Percentiles rank a stretch among this genome's conserved stretches.
phyloP scores from a whole-genome alignment of 2,888 invertebrate species.

The Gastrophysa polygoni region DNA sequence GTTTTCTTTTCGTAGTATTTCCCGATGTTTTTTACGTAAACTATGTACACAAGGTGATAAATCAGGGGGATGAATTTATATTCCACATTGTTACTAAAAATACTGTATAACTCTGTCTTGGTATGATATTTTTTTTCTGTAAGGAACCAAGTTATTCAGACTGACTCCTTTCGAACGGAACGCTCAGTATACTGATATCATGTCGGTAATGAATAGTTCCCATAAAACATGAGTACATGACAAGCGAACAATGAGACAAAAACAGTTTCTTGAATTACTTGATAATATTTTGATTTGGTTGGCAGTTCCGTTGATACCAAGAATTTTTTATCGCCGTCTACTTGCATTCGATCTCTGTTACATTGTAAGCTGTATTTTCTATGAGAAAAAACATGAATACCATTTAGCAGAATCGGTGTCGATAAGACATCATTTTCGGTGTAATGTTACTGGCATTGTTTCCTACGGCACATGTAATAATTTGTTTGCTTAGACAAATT shows the following conservation, averaged over 20 bases:
- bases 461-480: not conserved
- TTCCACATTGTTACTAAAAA: too few relatives aligned
- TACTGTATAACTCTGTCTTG: too few relatives aligned
- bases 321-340: slow-evolving; percentile 32
- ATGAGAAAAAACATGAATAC: slow-evolving; percentile 26
- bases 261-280: slow-evolving; percentile 43
- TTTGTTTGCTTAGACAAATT: not conserved
- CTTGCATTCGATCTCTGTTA: slow-evolving; percentile 24
- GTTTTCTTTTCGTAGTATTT: too few relatives aligned
- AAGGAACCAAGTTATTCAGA: too few relatives aligned
- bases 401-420: slow-evolving; percentile 14
- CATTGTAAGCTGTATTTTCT: slow-evolving; percentile 36
- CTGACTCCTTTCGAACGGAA: too few relatives aligned
- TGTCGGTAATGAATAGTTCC: slow-evolving; percentile 11
- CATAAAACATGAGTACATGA: slow-evolving; percentile 17
- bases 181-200: not conserved
- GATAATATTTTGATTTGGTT: slow-evolving; percentile 40
- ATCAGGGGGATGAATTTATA: too few relatives aligned
- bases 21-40: too few relatives aligned
- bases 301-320: slow-evolving; percentile 35
- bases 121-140: too few relatives aligned
- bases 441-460: slow-evolving; percentile 7
- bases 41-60: too few relatives aligned
- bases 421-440: slow-evolving; percentile 14
- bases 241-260: slow-evolving; percentile 26